phyloP scores from a whole-genome alignment of 2,113 vertebrate species.

The Isichthys henryi region DNA sequence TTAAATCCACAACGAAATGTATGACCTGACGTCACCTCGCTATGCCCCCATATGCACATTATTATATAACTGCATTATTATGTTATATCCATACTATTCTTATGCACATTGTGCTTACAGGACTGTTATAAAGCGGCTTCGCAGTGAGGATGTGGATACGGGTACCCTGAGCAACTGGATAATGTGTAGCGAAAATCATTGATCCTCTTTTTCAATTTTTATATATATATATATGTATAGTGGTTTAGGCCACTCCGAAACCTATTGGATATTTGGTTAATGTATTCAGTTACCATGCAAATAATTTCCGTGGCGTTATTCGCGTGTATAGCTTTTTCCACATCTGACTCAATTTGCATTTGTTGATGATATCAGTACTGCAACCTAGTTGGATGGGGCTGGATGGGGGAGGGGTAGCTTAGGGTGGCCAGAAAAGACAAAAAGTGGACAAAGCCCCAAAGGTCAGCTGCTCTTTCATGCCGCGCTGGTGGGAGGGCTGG shows the following conservation, averaged over 20 bases:
- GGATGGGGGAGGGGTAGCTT: constrained; percentile 30
- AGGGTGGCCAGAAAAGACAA: constrained; percentile 49
- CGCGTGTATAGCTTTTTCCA: constrained; percentile 8
- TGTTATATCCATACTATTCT: too few relatives aligned
- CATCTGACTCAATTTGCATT: constrained; percentile 60
- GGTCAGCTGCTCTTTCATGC: constrained; percentile 60
- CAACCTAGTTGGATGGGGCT: constrained; percentile 47
- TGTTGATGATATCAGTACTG: constrained; percentile 64
- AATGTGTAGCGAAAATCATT: too few relatives aligned
- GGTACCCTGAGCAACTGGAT: not conserved
- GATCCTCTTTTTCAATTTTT: too few relatives aligned
- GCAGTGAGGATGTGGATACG: not conserved
- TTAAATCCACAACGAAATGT: not conserved
- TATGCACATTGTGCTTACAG: not conserved
- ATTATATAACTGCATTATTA: not conserved
- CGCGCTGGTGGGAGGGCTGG: constrained; percentile 35
- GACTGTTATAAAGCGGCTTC: not conserved
- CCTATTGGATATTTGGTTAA: not conserved
- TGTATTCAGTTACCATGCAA: not conserved
- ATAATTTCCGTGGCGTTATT: constrained; percentile 44
- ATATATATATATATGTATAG: constrained; percentile 41
- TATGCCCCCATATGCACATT: not conserved
- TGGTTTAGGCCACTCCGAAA: constrained; percentile 38
- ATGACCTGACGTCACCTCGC: not conserved
- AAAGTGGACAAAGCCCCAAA: constrained; percentile 56